Evolutionary conservation across 1,140 invertebrate species (phyloP), one percentile per base, ranked within the genome.

Genomic region (Eulimnadia texana): DNA sequence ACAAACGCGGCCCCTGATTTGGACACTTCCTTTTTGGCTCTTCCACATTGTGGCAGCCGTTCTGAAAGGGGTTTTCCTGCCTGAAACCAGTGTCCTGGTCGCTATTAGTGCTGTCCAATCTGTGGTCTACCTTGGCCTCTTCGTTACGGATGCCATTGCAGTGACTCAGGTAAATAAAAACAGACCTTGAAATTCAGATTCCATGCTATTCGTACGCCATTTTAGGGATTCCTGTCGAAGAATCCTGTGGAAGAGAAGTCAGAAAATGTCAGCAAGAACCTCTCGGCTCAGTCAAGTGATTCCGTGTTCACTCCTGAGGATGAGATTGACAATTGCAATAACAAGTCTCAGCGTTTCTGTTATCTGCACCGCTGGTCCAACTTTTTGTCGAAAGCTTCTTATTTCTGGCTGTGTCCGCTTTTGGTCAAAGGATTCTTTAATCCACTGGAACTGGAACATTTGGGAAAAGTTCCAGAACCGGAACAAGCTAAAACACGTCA

Each of bases 381-480:
- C 67, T 80, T 85, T 58, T 79, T 82, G 63, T 86, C 84, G 0
- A 84, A 82, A 72, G 76, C 83, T 47, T 82, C 83, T 16, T 91
- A 87, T 70, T 86, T 80, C 71, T 91, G 87, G 87, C 70, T 90
- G 23, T 82, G 80, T 50, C 73, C 79, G 3, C 70, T 90, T 2
- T 69, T 91, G 2, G 74, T 76, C 62, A 72, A 78, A 63, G 85
- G 86, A 24, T 87, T 82, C 68, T 75, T 75, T 51, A 73, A 73
- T 22, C 80, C 84, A 0, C 69, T 88, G 16, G 81, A 86, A 66
- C 70, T 80, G 42, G 77, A 82, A 60, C 80, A 88, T 72, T 74
- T 90, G 3, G 86, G 85, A 3, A 72, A 79, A 47, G 73, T 88
- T 63, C 85, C 84, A 0, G 72, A 80, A 62, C 77, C 82, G 54